Evolutionary conservation across 1,140 invertebrate genomes (phyloP), one percentile per base, ranked within the genome.

Genomic region (Drosophila melanogaster): DNA sequence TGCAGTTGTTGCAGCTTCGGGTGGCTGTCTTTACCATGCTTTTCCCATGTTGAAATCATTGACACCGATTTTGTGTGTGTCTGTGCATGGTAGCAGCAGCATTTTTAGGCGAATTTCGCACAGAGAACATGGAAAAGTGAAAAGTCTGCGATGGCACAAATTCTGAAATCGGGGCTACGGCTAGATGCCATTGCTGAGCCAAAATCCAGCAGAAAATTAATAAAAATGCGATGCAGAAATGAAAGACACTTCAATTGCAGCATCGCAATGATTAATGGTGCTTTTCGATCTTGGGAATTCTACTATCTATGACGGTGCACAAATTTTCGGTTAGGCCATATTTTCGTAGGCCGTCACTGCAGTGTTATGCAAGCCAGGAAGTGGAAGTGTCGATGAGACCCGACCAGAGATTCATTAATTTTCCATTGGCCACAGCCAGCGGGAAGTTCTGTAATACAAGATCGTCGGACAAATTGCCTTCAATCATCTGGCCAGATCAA

Each of bases 1-100:
- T 69, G 47, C 59, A 12, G 66, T 38, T 30, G 35, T 17, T 73
- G 41, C 61, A 37, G 44, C 53, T 74, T 41, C 50, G 35, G 79
- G 76, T 49, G 51, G 44, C 44, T 40, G 17, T 40, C 54, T 69
- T 51, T 19, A 35, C 49, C 49, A 35, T 51, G 76, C 59, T 70
- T 85, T 84, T 84, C 81, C 81, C 78, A 85, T 81, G 81, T 85
- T 86, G 72, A 85, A 85, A 86, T 81, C 81, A 85, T 85, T 85
- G 81, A 85, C 81, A 85, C 81, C 81, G 79, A 85, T 85, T 85
- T 81, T 62, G 75, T 65, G 60, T 46, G 43, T 59, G 54, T 26
- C 17, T 51, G 46, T 26, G n/a, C 46, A 40, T 30, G 37, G 59
- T 35, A 19, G 41, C 61, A 58, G 66, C 49, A 43, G 44, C 57